Base-by-base conservation (phyloP, 2,797 vertebrate genomes). In the Spinibarbus caldwelli region DNA sequence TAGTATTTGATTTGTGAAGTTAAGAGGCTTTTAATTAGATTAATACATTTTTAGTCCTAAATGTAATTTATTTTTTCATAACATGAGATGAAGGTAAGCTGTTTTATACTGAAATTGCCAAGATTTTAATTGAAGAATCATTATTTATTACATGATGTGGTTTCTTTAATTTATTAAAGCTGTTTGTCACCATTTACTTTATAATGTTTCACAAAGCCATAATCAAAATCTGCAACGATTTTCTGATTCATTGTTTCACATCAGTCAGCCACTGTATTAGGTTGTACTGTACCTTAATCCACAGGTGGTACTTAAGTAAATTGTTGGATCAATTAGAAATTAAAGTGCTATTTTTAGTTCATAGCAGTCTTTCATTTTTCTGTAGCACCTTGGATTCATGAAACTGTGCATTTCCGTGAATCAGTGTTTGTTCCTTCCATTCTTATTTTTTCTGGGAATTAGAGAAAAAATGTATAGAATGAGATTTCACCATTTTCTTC, bases 401-500 rank as follows among this genome's bases (percentile, higher is more conserved):
- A 96, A 92, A 96, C 31, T 1, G 52, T 59, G 88, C 95, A 96
- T 90, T 93, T 96, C 90, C 90, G 93, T 76, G 86, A 84, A 29
- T 90, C 91, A 31, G 0, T 26, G 15, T 90, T 87, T 66, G 86
- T 87, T 23, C 87, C 91, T 89, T 92, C 91, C 90, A 91, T 78
- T 92, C 90, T 88, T 85, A 93, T 94, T 79, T 93, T 96, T 85
- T 96, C 96, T 96, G 90, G 78, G 76, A 89, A 86, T 79, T 87
- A 90, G 38, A 75, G n/a, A n/a, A n/a, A 41, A 68, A 76, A 54
- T 15, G 14, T 49, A 79, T 29, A 47, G n/a, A 36, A 64, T 72
- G 36, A 75, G 36, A 34, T 43, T 26, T 23, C 5, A 6, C 31
- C 1, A 2, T 62, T 73, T 67, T 9, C 0, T 23, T 41, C 19